Percentiles rank a stretch among this genome's conserved stretches.
phyloP scores from a whole-genome alignment of 2,888 invertebrate species.

The Nephrotoma guestfalica region DNA sequence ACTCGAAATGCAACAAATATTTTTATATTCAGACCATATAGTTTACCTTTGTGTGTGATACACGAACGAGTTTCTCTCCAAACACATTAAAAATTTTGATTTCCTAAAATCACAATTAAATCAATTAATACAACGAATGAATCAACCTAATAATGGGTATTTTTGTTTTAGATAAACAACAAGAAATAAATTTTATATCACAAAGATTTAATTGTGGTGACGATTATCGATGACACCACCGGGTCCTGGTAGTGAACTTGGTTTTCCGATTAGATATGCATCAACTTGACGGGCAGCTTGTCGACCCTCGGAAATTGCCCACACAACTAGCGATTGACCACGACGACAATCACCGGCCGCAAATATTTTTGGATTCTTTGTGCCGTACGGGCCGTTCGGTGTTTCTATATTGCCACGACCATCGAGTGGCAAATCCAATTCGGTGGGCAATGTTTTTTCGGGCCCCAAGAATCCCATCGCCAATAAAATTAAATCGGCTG shows the following conservation, averaged over 20 bases:
- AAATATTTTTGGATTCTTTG: conserved; percentile 71
- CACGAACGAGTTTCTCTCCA: not conserved
- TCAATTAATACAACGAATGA: not conserved
- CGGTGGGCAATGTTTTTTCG: conserved; percentile 74
- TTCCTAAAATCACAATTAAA: not conserved
- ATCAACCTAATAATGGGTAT: not conserved
- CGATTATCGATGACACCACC: conserved; percentile 61
- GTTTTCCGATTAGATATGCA: conserved; percentile 53
- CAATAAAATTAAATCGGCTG: conserved; percentile 81
- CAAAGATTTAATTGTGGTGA: not conserved
- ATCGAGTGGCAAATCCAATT: conserved; percentile 69
- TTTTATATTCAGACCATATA: not conserved
- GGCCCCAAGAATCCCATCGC: conserved; percentile 99
- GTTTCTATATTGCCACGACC: conserved; percentile 86
- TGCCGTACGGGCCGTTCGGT: conserved; percentile 57
- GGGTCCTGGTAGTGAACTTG: conserved; percentile 75
- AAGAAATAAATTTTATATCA: not conserved
- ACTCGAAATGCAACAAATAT: not conserved
- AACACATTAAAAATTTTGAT: not conserved
- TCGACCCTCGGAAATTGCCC: conserved; percentile 97
- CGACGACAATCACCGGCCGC: conserved; percentile 97
- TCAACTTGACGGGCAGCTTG: conserved; percentile 94
- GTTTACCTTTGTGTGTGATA: not conserved
- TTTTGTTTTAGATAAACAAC: not conserved
- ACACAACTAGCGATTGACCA: conserved; percentile 97